Evolutionary conservation across 2,888 invertebrate genomes (phyloP).

Genomic region (Apamea epomidion): DNA sequence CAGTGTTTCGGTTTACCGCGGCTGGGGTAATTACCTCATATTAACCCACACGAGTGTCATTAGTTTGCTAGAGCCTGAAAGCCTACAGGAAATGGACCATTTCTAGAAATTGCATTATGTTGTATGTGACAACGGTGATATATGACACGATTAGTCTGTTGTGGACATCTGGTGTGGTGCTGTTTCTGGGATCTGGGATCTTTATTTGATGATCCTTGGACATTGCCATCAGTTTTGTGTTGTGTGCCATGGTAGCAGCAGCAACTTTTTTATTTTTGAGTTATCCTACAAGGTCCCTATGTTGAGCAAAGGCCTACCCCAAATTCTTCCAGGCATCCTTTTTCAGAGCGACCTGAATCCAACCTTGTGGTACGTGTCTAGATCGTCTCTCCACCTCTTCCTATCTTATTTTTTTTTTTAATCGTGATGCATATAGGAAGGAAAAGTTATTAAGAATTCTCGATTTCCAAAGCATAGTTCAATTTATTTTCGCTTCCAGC

Average conservation of each 20-base stretch:
- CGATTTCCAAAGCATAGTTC: background rate
- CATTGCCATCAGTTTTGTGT: background rate
- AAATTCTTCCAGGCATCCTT: background rate
- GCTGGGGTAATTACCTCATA: slow-evolving; percentile 57
- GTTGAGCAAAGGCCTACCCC: too few species aligned
- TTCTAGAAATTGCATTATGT: slow-evolving; percentile 55
- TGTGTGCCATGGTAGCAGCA: background rate
- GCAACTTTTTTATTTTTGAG: background rate
- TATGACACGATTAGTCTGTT: slow-evolving; percentile 18
- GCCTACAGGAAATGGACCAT: slow-evolving; percentile 50
- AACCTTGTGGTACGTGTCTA: background rate
- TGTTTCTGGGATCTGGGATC: background rate
- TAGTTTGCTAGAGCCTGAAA: slow-evolving; percentile 49
- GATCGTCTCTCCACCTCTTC: background rate
- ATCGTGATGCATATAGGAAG: background rate
- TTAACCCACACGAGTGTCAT: slow-evolving; percentile 62
- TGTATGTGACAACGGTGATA: slow-evolving; percentile 46
- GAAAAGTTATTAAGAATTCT: too few species aligned
- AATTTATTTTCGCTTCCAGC: background rate
- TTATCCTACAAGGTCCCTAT: background rate
- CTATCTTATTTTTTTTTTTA: background rate
- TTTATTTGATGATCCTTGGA: background rate
- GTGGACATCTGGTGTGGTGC: background rate
- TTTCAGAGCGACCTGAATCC: background rate
- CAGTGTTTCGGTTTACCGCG: slow-evolving; percentile 50